A percentile compares a stretch with the other conserved stretches of the same genome.
These are phyloP conservation scores for Terrapene triunguis DNA, from an alignment of 2,113 vertebrate species.

Conservation along the genomic window DNA sequence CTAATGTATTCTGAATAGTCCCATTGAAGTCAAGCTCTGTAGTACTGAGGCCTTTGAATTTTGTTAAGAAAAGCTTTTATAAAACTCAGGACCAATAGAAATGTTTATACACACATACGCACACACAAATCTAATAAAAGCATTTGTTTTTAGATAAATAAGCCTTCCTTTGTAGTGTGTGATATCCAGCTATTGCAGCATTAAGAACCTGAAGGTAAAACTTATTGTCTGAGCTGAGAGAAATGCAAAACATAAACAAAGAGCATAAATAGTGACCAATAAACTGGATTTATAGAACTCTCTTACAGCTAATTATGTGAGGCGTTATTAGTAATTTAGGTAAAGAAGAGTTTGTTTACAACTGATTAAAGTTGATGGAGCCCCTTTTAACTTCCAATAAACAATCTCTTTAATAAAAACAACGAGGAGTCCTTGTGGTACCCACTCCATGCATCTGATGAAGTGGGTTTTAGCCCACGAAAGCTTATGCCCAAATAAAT, in stretches of 20 bases:
- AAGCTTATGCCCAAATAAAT: too few relatives aligned
- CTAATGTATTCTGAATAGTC: rapidly evolving
- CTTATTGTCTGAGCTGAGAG: background rate
- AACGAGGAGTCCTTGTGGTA: too few relatives aligned
- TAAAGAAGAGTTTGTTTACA: background rate
- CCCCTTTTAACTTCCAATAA: background rate
- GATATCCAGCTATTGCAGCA: background rate
- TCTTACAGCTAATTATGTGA: background rate
- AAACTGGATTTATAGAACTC: background rate
- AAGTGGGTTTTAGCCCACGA: too few relatives aligned
- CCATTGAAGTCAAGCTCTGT: background rate
- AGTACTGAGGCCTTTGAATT: background rate
- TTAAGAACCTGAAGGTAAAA: background rate
- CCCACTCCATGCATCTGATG: too few relatives aligned
- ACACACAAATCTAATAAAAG: background rate
- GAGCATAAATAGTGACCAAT: background rate
- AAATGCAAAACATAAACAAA: background rate
- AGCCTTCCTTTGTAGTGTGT: background rate
- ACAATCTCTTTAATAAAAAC: background rate
- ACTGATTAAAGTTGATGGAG: rapidly evolving
- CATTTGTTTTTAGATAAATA: background rate
- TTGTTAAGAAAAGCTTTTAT: background rate
- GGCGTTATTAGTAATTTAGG: background rate
- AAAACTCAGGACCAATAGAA: background rate
- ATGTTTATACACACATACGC: background rate